phyloP scores from a whole-genome alignment of 2,888 invertebrate species.

The Thereva unica region DNA sequence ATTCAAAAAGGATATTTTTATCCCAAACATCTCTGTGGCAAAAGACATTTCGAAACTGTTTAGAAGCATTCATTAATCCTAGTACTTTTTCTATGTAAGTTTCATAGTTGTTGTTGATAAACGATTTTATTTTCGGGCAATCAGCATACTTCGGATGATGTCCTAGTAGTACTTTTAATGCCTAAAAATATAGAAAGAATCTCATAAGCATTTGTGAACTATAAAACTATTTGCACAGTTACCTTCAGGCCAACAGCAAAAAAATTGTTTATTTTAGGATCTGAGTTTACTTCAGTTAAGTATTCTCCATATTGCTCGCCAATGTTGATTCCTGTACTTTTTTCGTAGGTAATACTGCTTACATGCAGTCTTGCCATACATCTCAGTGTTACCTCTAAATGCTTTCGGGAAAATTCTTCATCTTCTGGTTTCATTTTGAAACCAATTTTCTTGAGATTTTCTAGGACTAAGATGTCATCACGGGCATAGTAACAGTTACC shows the following conservation, averaged over 20 bases:
- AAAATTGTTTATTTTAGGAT: constrained; percentile 20
- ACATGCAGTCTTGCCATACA: constrained; percentile 54
- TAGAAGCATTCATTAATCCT: constrained; percentile 48
- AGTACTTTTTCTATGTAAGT: constrained; percentile 46
- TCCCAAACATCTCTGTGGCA: constrained; percentile 58
- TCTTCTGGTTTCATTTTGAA: constrained; percentile 16
- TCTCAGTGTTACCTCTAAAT: constrained; percentile 48
- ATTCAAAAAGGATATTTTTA: constrained; percentile 54
- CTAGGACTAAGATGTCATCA: constrained; percentile 34
- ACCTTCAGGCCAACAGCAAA: constrained; percentile 33
- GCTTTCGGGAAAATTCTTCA: constrained; percentile 38
- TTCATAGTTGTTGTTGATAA: constrained; percentile 47
- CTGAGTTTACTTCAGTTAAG: constrained; percentile 2
- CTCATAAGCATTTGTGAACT: too few relatives aligned
- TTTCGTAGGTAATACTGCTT: constrained; percentile 50
- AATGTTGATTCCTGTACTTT: constrained; percentile 42
- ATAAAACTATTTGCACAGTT: neutral
- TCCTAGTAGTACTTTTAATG: neutral
- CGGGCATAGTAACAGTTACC: constrained; percentile 24
- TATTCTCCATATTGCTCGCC: constrained; percentile 26
- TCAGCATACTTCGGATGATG: constrained; percentile 47
- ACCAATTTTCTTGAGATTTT: constrained; percentile 30
- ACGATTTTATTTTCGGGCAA: constrained; percentile 41
- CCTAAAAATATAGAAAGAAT: constrained; percentile 2
- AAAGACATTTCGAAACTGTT: constrained; percentile 57